Evolutionary conservation across 2,888 invertebrate genomes (phyloP).

Genomic region (Papilio protenor): DNA sequence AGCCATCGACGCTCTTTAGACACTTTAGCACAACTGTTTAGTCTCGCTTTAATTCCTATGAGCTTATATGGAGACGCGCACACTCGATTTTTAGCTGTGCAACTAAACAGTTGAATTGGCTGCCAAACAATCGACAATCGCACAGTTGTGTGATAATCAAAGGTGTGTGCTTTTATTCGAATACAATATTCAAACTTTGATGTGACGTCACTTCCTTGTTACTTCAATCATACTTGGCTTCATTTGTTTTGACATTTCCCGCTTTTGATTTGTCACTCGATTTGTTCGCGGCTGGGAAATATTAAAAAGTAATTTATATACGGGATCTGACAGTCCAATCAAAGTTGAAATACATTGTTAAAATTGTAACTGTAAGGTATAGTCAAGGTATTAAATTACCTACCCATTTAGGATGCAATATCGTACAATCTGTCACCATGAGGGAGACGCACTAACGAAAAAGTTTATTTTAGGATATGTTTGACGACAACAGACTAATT

Average conservation of each 20-base stretch:
- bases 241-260: constrained; percentile 16
- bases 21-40: too few relatives aligned
- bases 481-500: too few relatives aligned
- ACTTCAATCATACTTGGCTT: background rate
- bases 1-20: too few relatives aligned
- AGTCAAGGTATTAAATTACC: background rate
- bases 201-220: background rate
- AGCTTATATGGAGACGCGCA: too few relatives aligned
- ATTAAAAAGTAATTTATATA: constrained; percentile 22
- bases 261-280: background rate
- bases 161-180: background rate
- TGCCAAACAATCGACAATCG: too few relatives aligned
- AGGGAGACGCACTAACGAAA: background rate
- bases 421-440: background rate
- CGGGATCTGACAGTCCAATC: constrained; percentile 9
- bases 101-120: too few relatives aligned
- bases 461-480: too few relatives aligned
- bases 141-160: too few relatives aligned
- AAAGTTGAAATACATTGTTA: background rate
- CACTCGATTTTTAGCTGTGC: too few relatives aligned
- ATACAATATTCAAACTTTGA: background rate
- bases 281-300: background rate
- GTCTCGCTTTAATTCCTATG: too few relatives aligned
- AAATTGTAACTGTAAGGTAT: background rate
- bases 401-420: background rate